These are phyloP conservation scores for Incurvaria masculella DNA, from an alignment of 2,888 invertebrate species.

Conservation along the genomic window DNA sequence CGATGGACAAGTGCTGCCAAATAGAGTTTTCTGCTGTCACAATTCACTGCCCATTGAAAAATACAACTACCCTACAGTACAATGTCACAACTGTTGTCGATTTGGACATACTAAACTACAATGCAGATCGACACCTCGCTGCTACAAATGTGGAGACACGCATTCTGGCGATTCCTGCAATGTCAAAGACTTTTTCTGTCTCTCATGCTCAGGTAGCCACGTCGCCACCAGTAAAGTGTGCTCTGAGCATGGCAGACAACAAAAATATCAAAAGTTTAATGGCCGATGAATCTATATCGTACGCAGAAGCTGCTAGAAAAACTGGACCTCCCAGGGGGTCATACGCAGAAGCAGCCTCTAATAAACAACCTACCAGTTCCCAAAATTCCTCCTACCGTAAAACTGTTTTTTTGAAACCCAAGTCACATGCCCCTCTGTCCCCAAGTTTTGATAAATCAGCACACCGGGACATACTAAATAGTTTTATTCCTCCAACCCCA, in stretches of 20 bases:
- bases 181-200: not conserved
- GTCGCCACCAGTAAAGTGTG: not conserved
- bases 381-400: no score
- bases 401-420: no score
- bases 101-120: conserved; percentile 1
- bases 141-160: conserved; percentile 1
- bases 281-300: not conserved
- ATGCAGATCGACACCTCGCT: conserved; percentile 1
- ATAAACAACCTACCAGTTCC: no score
- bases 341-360: no score
- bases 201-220: not conserved
- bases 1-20: conserved; percentile 1
- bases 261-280: not conserved
- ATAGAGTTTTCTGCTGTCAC: not conserved
- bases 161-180: not conserved
- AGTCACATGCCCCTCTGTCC: no score
- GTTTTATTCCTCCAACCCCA: no score
- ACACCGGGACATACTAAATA: no score
- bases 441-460: no score
- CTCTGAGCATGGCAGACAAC: not conserved
- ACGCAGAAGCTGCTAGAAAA: not conserved
- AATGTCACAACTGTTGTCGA: not conserved
- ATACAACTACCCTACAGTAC: conserved; percentile 3
- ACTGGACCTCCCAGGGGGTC: not conserved
- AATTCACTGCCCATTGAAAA: not conserved